phyloP scores from a whole-genome alignment of 1,140 invertebrate genomes.

The Campoletis sonorensis region DNA sequence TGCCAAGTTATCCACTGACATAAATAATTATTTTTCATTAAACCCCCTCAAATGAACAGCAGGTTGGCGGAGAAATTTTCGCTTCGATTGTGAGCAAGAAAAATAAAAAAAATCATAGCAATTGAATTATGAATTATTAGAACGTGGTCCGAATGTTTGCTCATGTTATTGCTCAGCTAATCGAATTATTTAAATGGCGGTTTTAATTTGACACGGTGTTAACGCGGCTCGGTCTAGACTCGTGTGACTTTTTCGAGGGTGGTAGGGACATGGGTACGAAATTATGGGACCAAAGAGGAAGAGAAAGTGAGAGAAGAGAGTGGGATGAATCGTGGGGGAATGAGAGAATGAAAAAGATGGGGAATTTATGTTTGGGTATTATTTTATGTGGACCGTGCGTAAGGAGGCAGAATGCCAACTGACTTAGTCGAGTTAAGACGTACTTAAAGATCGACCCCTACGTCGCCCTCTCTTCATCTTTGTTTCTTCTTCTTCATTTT shows the following conservation, averaged over 20 bases:
- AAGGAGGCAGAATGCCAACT: conserved; percentile 73
- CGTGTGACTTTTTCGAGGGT: background rate
- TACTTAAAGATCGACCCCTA: conserved; percentile 66
- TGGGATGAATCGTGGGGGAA: conserved; percentile 6
- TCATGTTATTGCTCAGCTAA: conserved; percentile 61
- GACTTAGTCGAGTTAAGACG: conserved; percentile 72
- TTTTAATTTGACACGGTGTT: conserved; percentile 59
- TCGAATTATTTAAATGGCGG: conserved; percentile 66
- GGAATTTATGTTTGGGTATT: conserved; percentile 49
- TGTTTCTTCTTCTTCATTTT: conserved; percentile 32
- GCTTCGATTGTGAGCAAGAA: no score
- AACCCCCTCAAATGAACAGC: no score
- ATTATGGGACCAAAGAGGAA: background rate
- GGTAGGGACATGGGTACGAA: conserved; percentile 11
- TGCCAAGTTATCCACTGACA: no score
- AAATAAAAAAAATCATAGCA: no score
- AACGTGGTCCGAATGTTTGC: conserved; percentile 14
- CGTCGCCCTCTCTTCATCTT: conserved; percentile 52
- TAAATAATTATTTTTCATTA: no score
- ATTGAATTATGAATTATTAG: no score
- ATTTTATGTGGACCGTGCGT: conserved; percentile 58
- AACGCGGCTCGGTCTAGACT: conserved; percentile 35
- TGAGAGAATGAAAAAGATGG: conserved; percentile 9
- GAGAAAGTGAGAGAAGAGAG: conserved; percentile 5
- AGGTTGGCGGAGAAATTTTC: no score